phyloP scores from a whole-genome alignment of 1,140 invertebrate species.

The Camponotus pennsylvanicus region DNA sequence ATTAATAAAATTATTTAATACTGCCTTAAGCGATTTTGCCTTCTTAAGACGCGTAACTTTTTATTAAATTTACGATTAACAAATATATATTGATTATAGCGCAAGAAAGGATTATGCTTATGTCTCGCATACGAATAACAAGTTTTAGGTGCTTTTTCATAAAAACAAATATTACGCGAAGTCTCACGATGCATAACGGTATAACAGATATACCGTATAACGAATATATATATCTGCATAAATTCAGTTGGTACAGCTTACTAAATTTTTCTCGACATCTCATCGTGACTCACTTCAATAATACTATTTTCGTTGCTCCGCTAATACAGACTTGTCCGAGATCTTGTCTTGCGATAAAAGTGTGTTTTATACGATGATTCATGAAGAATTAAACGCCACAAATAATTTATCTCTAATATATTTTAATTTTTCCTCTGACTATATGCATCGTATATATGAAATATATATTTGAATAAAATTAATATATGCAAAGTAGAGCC shows the following conservation, averaged over 20 bases:
- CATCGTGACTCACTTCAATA: constrained; percentile 34
- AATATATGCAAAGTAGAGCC: background rate
- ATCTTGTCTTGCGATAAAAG: constrained; percentile 35
- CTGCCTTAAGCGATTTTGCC: background rate
- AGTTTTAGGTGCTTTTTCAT: background rate
- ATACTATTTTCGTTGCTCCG: constrained; percentile 15
- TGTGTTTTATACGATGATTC: constrained; percentile 10
- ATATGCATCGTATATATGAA: background rate
- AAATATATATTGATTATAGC: constrained; percentile 28
- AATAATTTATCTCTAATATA: background rate
- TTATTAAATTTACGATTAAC: background rate
- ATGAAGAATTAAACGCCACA: constrained; percentile 34
- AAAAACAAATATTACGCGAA: constrained; percentile 34
- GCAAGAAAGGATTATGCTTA: background rate
- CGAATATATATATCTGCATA: constrained; percentile 29
- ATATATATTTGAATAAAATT: too few species aligned
- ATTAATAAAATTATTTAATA: background rate
- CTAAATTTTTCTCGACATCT: constrained; percentile 2
- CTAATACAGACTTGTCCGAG: background rate
- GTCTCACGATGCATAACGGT: constrained; percentile 44
- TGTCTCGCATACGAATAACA: background rate
- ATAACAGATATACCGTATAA: constrained; percentile 46
- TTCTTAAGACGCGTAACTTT: background rate
- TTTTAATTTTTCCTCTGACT: background rate
- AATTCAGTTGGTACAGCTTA: background rate